These are phyloP conservation scores for Sebastes goodei DNA, from an alignment of 2,797 vertebrate species.

Conservation along the genomic window DNA sequence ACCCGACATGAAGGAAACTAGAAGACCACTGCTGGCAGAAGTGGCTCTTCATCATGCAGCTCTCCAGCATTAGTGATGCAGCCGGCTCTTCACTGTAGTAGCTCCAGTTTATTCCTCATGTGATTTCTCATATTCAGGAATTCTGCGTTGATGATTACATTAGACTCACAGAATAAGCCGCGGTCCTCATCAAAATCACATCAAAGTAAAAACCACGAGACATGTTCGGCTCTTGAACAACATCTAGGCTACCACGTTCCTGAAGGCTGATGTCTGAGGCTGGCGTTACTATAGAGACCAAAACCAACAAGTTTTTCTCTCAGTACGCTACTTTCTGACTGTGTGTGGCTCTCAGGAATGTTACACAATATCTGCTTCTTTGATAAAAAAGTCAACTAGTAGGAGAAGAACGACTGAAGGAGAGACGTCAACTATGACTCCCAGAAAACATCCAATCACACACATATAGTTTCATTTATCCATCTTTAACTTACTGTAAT, in stretches of 20 bases:
- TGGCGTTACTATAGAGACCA: too few relatives aligned
- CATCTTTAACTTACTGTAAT: too few relatives aligned
- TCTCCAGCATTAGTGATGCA: slow-evolving; percentile 6
- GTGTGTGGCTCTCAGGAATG: too few relatives aligned
- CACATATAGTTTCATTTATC: too few relatives aligned
- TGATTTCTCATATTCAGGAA: background rate
- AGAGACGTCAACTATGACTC: background rate
- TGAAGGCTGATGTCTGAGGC: background rate
- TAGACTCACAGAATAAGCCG: slow-evolving; percentile 17
- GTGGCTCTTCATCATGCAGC: background rate
- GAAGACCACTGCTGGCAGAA: background rate
- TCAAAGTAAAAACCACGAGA: background rate
- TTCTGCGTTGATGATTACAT: slow-evolving; percentile 21
- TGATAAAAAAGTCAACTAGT: background rate
- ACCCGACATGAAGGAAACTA: slow-evolving; percentile 1
- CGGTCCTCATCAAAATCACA: background rate
- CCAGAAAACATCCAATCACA: background rate
- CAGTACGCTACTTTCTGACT: background rate
- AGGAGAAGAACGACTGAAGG: too few relatives aligned
- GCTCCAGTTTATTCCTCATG: slow-evolving; percentile 10
- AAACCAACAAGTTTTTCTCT: background rate
- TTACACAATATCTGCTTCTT: background rate
- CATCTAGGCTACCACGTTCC: background rate
- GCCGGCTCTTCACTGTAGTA: background rate
- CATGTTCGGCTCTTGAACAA: background rate